phyloP scores from a whole-genome alignment of 2,797 vertebrate genomes.

The Syndactyla subalaris region DNA sequence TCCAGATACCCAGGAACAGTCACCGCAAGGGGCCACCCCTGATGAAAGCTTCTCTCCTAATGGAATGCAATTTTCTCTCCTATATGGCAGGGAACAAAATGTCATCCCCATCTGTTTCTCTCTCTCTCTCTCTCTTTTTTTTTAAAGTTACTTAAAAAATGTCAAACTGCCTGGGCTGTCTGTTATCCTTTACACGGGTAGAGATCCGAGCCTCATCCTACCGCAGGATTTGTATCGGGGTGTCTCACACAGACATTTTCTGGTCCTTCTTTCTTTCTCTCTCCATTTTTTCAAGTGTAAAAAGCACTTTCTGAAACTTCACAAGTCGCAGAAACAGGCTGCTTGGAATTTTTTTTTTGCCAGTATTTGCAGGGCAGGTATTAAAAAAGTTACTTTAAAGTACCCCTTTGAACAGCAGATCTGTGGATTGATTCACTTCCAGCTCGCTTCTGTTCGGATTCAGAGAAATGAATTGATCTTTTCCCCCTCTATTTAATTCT shows the following conservation, averaged over 20 bases:
- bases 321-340: not conserved
- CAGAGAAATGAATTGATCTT: not conserved
- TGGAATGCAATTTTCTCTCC: constrained; percentile 3
- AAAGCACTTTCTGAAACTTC: not conserved
- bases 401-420: not conserved
- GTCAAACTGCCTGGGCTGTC: not conserved
- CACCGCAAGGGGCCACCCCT: not conserved
- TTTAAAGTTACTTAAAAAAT: not conserved
- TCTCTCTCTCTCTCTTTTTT: not conserved
- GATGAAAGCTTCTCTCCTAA: constrained; percentile 5
- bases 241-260: not conserved
- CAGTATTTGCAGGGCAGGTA: not conserved
- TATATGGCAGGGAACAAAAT: not conserved
- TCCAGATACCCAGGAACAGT: not conserved
- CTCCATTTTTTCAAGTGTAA: not conserved
- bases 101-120: not conserved
- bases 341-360: not conserved
- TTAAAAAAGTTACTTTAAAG: not conserved
- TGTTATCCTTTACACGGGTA: not conserved
- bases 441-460: not conserved
- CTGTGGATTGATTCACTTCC: not conserved
- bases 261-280: not conserved
- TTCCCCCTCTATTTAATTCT: not conserved
- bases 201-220: not conserved
- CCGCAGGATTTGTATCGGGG: not conserved